Conservation (phyloP, 2,888 invertebrate genomes). For the Poecilobothrus nobilitatus region DNA sequence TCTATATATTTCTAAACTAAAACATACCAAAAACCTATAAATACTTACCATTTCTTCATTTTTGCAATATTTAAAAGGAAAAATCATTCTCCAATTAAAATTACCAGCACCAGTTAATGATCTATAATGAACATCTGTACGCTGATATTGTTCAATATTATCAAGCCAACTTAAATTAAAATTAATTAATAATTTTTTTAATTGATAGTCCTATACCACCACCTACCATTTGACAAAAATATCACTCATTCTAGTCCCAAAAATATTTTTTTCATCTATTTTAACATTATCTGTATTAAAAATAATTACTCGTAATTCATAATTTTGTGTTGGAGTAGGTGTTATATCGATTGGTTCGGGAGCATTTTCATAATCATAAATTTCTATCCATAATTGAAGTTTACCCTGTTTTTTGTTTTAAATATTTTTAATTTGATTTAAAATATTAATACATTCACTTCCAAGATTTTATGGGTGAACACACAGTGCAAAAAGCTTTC, state of each 20-base stretch:
- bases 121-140: slow-evolving; percentile 76
- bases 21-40: no score
- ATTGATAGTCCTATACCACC: no score
- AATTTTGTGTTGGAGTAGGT: slow-evolving; percentile 58
- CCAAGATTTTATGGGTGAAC: no score
- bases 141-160: slow-evolving; percentile 58
- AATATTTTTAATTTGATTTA: no score
- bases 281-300: slow-evolving; percentile 57
- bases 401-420: slow-evolving; percentile 56
- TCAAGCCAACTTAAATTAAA: slow-evolving; percentile 55
- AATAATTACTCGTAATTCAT: slow-evolving; percentile 60
- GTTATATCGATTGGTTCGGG: slow-evolving; percentile 70
- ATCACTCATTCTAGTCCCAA: slow-evolving; percentile 68
- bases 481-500: no score
- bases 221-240: slow-evolving; percentile 64
- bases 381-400: slow-evolving; percentile 83
- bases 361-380: slow-evolving; percentile 59
- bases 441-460: no score
- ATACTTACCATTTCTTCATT: slow-evolving; percentile 64
- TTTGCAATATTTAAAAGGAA: slow-evolving; percentile 64
- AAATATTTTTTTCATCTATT: slow-evolving; percentile 60
- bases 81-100: slow-evolving; percentile 89
- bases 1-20: no score
- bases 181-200: neutral
- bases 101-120: slow-evolving; percentile 69